Evolutionary conservation across 2,113 vertebrate genomes (phyloP).

Genomic region (Myiopsitta monachus): DNA sequence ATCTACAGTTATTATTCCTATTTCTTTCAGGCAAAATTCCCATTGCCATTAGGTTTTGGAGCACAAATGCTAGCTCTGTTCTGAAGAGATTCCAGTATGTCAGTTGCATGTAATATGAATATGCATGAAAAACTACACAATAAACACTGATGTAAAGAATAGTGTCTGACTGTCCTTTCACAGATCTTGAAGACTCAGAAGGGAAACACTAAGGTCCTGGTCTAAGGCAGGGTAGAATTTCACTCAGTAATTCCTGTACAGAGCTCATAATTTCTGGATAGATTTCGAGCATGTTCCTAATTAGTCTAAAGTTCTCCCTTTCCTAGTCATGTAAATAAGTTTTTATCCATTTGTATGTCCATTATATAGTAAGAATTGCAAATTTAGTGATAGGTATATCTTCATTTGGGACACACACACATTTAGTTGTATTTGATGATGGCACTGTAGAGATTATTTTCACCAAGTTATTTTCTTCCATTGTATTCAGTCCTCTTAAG

Average conservation of each 20-base stretch:
- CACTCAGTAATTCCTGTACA: background rate
- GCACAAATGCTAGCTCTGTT: background rate
- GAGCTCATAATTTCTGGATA: background rate
- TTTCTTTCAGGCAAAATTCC: background rate
- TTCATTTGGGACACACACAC: background rate
- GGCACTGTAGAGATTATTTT: background rate
- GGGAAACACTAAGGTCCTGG: background rate
- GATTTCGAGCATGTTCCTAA: background rate
- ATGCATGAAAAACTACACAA: background rate
- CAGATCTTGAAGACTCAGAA: background rate
- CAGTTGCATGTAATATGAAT: background rate
- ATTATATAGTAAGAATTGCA: background rate
- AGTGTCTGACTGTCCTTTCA: background rate
- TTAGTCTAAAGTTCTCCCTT: background rate
- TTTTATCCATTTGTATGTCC: background rate
- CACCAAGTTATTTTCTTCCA: background rate
- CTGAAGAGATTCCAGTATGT: background rate
- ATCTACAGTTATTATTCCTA: background rate
- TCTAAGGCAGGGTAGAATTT: background rate
- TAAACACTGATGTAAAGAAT: background rate
- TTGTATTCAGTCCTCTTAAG: background rate
- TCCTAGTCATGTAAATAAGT: background rate
- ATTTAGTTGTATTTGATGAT: background rate
- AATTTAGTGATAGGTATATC: background rate
- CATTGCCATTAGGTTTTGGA: background rate